Conservation (phyloP, 2,888 invertebrate genomes). For the Iselma pallidipennis region DNA sequence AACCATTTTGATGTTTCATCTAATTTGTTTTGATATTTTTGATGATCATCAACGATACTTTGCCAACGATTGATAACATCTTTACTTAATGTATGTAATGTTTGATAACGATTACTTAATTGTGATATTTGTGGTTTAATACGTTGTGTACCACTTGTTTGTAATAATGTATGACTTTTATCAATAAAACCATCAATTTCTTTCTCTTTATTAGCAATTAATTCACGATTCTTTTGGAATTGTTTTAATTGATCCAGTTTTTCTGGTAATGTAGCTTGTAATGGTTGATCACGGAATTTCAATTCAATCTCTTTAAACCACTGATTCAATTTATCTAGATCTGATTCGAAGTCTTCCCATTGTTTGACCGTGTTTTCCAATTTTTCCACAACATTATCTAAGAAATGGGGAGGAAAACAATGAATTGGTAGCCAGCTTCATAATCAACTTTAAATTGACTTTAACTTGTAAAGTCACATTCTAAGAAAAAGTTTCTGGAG, state of each 20-base stretch:
- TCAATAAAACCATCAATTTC: conserved; percentile 88
- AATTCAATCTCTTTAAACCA: conserved; percentile 88
- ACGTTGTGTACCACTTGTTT: conserved; percentile 81
- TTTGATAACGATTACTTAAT: conserved; percentile 85
- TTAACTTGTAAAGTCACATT: no score
- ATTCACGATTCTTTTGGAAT: conserved; percentile 74
- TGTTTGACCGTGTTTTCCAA: conserved; percentile 75
- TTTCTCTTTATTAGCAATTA: conserved; percentile 78
- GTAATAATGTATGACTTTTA: conserved; percentile 82
- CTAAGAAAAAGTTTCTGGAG: no score
- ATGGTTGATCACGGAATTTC: conserved; percentile 82
- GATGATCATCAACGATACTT: conserved; percentile 81
- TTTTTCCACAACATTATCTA: conserved; percentile 71
- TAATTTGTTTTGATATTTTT: conserved; percentile 74
- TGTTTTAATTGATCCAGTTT: conserved; percentile 76
- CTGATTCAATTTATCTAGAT: conserved; percentile 76
- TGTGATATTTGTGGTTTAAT: conserved; percentile 86
- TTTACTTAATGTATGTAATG: conserved; percentile 78
- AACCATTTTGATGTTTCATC: conserved; percentile 79
- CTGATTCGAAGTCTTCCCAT: conserved; percentile 87
- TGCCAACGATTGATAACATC: conserved; percentile 86
- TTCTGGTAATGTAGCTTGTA: conserved; percentile 78
- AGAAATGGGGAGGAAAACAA: no score
- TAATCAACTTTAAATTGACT: no score
- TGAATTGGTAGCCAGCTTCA: no score